phyloP scores from a whole-genome alignment of 2,797 vertebrate species.

The Alcedo quadribrachys region DNA sequence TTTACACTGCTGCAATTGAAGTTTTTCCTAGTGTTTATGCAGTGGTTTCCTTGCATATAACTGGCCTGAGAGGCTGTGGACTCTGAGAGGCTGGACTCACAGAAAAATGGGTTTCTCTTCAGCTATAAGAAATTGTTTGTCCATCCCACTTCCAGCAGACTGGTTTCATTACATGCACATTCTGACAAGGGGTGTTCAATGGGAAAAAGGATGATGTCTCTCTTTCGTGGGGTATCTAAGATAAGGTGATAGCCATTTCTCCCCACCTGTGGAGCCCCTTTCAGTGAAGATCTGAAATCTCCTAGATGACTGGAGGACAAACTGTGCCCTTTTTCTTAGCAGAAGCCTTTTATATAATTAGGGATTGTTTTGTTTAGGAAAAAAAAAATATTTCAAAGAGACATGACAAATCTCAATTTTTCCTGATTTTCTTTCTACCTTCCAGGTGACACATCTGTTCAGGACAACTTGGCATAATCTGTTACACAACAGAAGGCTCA shows the following conservation, averaged over 20 bases:
- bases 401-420: neutral
- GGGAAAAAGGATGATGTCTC: neutral
- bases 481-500: neutral
- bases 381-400: neutral
- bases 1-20: neutral
- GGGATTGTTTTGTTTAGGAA: neutral
- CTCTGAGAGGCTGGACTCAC: neutral
- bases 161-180: neutral
- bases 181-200: neutral
- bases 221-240: neutral
- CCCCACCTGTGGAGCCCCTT: neutral
- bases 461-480: neutral
- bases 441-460: neutral
- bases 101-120: neutral
- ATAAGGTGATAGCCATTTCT: neutral
- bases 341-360: neutral
- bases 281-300: neutral
- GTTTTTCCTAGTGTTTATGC: neutral
- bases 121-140: neutral
- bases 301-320: neutral
- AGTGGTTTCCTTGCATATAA: neutral
- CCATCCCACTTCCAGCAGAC: neutral
- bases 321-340: neutral
- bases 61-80: neutral
- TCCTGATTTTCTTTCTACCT: neutral